Percentiles rank a stretch among this genome's conserved stretches.
phyloP scores from a whole-genome alignment of 2,888 invertebrate species.

The Cataglyphis cursor region DNA sequence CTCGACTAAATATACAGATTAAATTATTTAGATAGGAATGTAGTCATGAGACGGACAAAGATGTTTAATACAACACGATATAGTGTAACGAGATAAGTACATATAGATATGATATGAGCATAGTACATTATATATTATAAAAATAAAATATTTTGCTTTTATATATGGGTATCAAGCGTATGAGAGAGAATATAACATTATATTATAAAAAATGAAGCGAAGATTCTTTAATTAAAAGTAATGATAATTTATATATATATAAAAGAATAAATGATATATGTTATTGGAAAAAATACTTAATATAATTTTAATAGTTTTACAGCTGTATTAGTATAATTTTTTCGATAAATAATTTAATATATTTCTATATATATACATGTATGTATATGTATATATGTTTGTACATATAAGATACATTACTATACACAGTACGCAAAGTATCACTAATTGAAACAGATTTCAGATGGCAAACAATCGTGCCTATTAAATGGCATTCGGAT shows the following conservation, averaged over 20 bases:
- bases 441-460: conserved; percentile 1
- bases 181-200: neutral
- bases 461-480: conserved; percentile 1
- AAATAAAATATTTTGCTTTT: neutral
- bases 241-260: neutral
- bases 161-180: neutral
- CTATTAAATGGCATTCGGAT: conserved; percentile 24
- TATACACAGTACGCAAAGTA: neutral
- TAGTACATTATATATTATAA: neutral
- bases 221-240: neutral
- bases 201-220: neutral
- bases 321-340: neutral
- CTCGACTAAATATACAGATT: conserved; percentile 19
- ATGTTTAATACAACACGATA: conserved; percentile 19
- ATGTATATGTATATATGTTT: neutral
- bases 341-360: too few relatives aligned
- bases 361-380: too few relatives aligned
- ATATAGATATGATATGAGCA: conserved; percentile 1
- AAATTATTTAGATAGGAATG: conserved; percentile 39
- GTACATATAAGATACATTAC: neutral
- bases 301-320: too few relatives aligned
- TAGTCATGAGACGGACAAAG: neutral
- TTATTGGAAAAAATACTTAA: neutral
- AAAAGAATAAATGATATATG: neutral
- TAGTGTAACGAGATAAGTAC: conserved; percentile 5